Evolutionary conservation across 1,140 invertebrate genomes (phyloP).

Genomic region (Pachyrhynchus sulphureomaculatus): DNA sequence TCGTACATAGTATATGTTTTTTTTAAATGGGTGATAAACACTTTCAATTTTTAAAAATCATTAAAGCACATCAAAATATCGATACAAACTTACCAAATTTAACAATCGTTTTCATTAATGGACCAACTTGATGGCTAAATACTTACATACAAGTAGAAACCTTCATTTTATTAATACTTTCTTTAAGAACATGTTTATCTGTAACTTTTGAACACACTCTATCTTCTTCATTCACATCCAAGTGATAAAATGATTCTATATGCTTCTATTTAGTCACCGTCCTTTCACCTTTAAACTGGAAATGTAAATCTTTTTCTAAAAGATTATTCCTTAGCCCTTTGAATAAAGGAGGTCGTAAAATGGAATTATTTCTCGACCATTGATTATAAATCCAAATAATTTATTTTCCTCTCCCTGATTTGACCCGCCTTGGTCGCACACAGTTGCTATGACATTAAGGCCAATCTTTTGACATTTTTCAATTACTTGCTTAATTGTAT

Average conservation of each 20-base stretch:
- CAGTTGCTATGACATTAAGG: slow-evolving; percentile 17
- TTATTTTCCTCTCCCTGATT: slow-evolving; percentile 15
- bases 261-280: slow-evolving; percentile 29
- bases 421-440: slow-evolving; percentile 31
- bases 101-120: slow-evolving; percentile 5
- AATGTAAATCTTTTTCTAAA: slow-evolving; percentile 25
- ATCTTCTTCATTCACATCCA: not conserved
- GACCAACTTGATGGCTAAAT: slow-evolving; percentile 7
- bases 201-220: slow-evolving; percentile 19
- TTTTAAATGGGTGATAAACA: not conserved
- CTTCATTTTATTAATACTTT: not conserved
- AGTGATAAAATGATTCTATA: not conserved
- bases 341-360: slow-evolving; percentile 46
- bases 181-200: slow-evolving; percentile 19
- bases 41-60: too few relatives aligned
- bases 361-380: slow-evolving; percentile 38
- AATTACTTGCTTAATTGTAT: too few relatives aligned
- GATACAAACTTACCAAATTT: not conserved
- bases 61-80: not conserved
- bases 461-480: slow-evolving; percentile 11
- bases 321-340: slow-evolving; percentile 44
- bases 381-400: slow-evolving; percentile 24
- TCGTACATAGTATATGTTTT: not conserved
- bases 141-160: not conserved
- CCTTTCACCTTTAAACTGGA: not conserved